These are phyloP conservation scores for Drosophila borborema DNA, from an alignment of 2,888 invertebrate species.

Conservation along the genomic window DNA sequence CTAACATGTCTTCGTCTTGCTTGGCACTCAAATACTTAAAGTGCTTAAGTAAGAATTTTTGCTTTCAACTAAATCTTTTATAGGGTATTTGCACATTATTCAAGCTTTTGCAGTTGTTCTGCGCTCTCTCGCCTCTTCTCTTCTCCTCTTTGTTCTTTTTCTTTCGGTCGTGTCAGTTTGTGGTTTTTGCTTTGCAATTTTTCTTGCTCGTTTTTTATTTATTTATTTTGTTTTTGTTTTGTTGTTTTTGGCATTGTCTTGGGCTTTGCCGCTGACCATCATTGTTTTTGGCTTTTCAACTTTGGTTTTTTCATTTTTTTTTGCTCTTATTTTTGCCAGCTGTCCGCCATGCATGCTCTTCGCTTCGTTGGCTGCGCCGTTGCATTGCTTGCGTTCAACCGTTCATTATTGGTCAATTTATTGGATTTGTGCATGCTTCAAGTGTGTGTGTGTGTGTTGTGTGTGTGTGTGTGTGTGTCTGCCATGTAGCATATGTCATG, in stretches of 20 bases:
- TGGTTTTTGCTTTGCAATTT: conserved; percentile 35
- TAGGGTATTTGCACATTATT: conserved; percentile 23
- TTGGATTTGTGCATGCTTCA: conserved; percentile 77
- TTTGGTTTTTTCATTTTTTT: conserved; percentile 42
- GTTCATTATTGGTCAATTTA: conserved; percentile 83
- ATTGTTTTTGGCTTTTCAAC: conserved; percentile 78
- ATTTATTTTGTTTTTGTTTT: conserved; percentile 9
- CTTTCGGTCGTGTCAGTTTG: conserved; percentile 49
- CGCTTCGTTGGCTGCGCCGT: not conserved
- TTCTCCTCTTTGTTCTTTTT: not conserved
- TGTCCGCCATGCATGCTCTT: conserved; percentile 29
- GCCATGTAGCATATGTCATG: conserved; percentile 67
- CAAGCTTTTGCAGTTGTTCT: conserved; percentile 5
- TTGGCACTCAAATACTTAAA: not conserved
- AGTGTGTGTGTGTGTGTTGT: conserved; percentile 24
- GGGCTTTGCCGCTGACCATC: conserved; percentile 61
- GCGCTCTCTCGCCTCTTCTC: too few relatives aligned
- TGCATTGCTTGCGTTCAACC: conserved; percentile 64
- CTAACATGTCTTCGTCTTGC: too few relatives aligned
- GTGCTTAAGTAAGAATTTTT: not conserved
- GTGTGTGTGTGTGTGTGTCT: conserved; percentile 8
- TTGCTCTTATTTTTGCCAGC: conserved; percentile 24
- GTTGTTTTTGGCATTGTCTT: conserved; percentile 64
- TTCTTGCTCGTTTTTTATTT: not conserved
- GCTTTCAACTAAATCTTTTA: not conserved